These are phyloP conservation scores for Mareca penelope DNA, from an alignment of 2,797 vertebrate genomes.

Conservation along the genomic window DNA sequence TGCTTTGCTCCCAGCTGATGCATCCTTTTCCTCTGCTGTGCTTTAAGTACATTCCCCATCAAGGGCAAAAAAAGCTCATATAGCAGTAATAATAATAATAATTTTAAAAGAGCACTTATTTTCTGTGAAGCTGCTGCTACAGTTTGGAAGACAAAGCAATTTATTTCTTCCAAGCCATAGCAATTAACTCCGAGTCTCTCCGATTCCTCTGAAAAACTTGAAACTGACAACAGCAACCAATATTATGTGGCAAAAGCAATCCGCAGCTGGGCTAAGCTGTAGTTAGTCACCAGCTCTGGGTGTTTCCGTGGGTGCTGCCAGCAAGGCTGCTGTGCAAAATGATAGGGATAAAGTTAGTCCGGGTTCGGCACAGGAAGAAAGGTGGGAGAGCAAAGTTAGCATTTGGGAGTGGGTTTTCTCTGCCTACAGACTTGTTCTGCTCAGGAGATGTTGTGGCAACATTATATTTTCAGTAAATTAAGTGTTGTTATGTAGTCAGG, in stretches of 20 bases:
- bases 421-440: background rate
- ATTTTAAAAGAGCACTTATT: background rate
- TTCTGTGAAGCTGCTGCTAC: background rate
- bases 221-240: background rate
- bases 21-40: background rate
- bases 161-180: background rate
- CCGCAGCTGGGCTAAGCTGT: background rate
- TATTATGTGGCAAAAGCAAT: background rate
- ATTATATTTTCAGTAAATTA: background rate
- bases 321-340: constrained; percentile 1
- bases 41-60: background rate
- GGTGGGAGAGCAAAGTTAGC: background rate
- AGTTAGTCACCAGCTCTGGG: background rate
- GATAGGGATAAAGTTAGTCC: background rate
- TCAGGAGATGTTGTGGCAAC: background rate
- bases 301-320: background rate
- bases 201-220: background rate
- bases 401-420: background rate
- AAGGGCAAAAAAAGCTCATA: background rate
- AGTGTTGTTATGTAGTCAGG: accelerated
- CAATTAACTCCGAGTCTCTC: background rate
- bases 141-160: background rate
- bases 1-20: background rate
- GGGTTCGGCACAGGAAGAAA: background rate
- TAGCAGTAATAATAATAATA: background rate